Evolutionary conservation across 1,140 invertebrate genomes (phyloP).

Genomic region (Caerostris darwini): DNA sequence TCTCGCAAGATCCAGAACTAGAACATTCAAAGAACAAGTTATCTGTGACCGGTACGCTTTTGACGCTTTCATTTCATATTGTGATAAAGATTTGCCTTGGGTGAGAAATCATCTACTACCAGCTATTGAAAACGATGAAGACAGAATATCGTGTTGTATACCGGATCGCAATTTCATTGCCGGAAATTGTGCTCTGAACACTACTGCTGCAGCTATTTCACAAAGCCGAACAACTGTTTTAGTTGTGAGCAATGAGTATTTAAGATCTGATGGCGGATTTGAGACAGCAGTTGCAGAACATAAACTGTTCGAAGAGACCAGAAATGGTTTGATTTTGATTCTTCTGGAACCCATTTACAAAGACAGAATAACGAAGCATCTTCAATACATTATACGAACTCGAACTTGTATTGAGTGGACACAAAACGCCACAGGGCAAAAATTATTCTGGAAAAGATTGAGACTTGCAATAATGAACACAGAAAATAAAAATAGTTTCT

Average conservation of each 20-base stretch:
- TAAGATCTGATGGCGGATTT: constrained; percentile 79
- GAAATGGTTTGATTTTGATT: constrained; percentile 66
- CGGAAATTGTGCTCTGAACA: constrained; percentile 79
- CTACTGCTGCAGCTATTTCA: constrained; percentile 79
- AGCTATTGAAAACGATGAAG: constrained; percentile 21
- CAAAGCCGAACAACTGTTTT: constrained; percentile 78
- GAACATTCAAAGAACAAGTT: neutral
- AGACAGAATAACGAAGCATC: constrained; percentile 51
- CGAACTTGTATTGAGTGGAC: constrained; percentile 68
- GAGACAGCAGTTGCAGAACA: constrained; percentile 74
- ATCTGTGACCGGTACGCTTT: neutral
- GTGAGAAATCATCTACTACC: constrained; percentile 35
- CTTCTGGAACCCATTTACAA: constrained; percentile 49
- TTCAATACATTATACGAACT: constrained; percentile 71
- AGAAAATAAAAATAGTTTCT: neutral
- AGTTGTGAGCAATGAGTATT: constrained; percentile 79
- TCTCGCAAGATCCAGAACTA: neutral
- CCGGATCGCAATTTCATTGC: constrained; percentile 80
- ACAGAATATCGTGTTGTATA: constrained; percentile 78
- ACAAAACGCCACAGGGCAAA: constrained; percentile 50
- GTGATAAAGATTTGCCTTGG: constrained; percentile 54
- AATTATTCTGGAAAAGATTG: constrained; percentile 72
- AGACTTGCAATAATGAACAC: constrained; percentile 30
- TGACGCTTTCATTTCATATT: constrained; percentile 64
- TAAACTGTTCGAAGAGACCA: constrained; percentile 61